Conservation (phyloP, 30 jellyfish, hydroid and myxozoan genomes). For the Clytia hemisphaerica region DNA sequence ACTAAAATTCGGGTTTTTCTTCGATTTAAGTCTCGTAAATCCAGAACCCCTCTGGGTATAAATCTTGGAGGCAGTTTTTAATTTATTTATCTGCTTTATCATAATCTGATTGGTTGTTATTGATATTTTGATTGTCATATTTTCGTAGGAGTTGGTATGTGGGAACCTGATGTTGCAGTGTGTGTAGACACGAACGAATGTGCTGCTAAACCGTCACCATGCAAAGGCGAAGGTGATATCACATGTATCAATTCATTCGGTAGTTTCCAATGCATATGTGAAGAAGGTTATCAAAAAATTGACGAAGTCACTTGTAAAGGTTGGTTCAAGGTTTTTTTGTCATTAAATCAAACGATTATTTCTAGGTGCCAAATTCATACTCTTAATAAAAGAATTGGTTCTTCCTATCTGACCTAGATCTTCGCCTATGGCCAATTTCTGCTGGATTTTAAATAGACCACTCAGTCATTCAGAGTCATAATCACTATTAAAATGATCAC, state of each 20-base stretch:
- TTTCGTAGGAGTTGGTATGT: slow-evolving; percentile 11
- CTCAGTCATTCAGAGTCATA: too few relatives aligned
- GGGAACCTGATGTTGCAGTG: slow-evolving; percentile 26
- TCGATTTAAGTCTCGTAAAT: too few relatives aligned
- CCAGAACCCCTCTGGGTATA: too few relatives aligned
- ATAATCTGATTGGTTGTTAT: too few relatives aligned
- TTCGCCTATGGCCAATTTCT: too few relatives aligned
- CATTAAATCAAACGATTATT: background rate
- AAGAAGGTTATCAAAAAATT: slow-evolving; percentile 8
- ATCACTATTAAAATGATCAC: too few relatives aligned
- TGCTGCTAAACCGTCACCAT: background rate
- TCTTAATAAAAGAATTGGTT: background rate
- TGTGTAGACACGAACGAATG: slow-evolving; percentile 37
- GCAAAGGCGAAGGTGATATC: slow-evolving; percentile 29
- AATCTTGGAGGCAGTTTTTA: too few relatives aligned
- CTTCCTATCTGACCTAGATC: background rate
- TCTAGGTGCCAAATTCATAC: background rate
- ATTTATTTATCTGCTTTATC: too few relatives aligned
- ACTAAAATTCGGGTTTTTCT: too few relatives aligned
- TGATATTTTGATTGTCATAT: too few relatives aligned
- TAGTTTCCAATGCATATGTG: slow-evolving; percentile 23
- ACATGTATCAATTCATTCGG: slow-evolving; percentile 30
- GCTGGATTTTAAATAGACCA: too few relatives aligned
- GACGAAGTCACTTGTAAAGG: slow-evolving; percentile 19
- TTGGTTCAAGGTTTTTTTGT: background rate